Evolutionary conservation across 2,888 invertebrate species (phyloP).

Genomic region (Craniophora ligustri): DNA sequence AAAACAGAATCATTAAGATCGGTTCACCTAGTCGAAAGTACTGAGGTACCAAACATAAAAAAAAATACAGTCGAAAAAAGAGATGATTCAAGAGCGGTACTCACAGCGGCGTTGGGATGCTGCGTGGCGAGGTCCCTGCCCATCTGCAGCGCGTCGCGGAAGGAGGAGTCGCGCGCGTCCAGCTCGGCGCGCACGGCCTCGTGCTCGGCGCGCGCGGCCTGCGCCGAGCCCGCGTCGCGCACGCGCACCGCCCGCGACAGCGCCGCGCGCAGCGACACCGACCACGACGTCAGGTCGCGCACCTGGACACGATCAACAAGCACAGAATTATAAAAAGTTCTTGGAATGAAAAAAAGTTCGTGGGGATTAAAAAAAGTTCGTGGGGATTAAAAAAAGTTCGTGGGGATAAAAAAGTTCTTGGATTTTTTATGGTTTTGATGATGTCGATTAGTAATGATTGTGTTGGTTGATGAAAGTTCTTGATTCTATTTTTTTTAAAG

Average conservation of each 20-base stretch:
- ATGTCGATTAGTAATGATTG: no score
- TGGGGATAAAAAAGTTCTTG: no score
- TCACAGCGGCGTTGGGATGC: constrained; percentile 85
- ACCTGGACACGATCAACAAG: constrained; percentile 79
- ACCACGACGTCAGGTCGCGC: constrained; percentile 97
- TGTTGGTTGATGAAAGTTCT: no score
- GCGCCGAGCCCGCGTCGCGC: constrained; percentile 94
- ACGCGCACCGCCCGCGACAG: constrained; percentile 93
- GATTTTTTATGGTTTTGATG: no score
- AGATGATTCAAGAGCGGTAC: no score
- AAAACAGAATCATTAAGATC: no score
- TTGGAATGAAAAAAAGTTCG: not conserved
- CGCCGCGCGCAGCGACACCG: constrained; percentile 92
- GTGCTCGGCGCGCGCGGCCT: constrained; percentile 92
- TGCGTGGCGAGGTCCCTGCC: constrained; percentile 95
- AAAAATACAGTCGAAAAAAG: no score
- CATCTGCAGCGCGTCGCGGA: constrained; percentile 91
- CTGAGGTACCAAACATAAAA: no score
- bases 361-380: no score
- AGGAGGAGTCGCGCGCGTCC: constrained; percentile 94
- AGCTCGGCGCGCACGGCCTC: constrained; percentile 84
- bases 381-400: no score
- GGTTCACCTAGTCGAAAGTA: no score
- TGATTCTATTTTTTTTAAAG: no score
- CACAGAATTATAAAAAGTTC: not conserved